These are phyloP conservation scores for Gallinago paraguaiae DNA, from an alignment of 2,113 vertebrate genomes.

Conservation along the genomic window DNA sequence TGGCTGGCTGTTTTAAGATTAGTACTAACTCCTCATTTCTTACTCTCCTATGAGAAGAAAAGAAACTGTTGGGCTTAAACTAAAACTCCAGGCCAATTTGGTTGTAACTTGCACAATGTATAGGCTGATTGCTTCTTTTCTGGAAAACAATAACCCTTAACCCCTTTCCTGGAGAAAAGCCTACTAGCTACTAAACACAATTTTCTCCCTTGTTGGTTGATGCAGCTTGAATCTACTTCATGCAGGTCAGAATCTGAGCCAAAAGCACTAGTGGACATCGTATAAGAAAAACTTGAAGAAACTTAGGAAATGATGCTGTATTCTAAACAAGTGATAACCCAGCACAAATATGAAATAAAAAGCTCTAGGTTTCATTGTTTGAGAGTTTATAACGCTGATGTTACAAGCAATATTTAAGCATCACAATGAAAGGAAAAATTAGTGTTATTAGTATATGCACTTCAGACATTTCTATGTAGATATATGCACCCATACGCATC, in stretches of 20 bases:
- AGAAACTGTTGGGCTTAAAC: background rate
- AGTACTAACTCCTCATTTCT: background rate
- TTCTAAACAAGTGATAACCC: conserved; percentile 24
- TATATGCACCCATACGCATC: background rate
- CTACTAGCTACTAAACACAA: background rate
- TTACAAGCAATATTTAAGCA: conserved; percentile 46
- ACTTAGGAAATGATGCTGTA: background rate
- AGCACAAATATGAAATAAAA: background rate
- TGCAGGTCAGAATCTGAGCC: background rate
- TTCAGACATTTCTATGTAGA: background rate
- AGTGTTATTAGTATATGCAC: conserved; percentile 42
- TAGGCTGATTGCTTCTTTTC: background rate
- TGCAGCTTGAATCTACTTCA: background rate
- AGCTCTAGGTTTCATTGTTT: background rate
- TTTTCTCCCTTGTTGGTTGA: background rate
- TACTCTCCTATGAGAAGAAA: background rate
- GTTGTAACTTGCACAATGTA: background rate
- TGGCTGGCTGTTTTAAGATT: background rate
- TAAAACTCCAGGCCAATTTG: background rate
- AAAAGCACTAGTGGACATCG: background rate
- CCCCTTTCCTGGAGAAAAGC: background rate
- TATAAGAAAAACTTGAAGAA: background rate
- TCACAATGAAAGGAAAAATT: conserved; percentile 38
- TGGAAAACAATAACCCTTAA: background rate
- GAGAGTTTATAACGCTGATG: background rate